A percentile compares a stretch with the other conserved stretches of the same genome.
phyloP scores from a whole-genome alignment of 2,113 vertebrate species.

The Rhodinocichla rosea region DNA sequence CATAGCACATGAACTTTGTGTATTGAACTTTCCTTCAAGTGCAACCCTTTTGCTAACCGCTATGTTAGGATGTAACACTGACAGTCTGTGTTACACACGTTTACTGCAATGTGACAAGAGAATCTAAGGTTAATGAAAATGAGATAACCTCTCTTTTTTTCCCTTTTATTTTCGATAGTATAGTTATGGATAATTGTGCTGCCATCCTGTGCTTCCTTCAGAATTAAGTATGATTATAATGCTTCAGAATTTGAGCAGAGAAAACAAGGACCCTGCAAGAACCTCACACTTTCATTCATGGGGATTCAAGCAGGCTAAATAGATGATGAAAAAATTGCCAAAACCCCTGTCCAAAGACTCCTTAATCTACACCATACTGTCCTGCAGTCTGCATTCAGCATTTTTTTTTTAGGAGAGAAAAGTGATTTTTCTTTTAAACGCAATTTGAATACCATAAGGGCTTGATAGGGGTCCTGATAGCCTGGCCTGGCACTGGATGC shows the following conservation, averaged over 20 bases:
- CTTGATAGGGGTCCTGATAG: neutral
- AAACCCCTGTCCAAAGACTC: neutral
- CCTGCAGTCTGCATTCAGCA: neutral
- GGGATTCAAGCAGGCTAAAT: neutral
- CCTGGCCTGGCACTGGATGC: no score
- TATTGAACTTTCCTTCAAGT: neutral
- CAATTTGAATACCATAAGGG: neutral
- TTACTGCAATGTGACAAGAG: neutral
- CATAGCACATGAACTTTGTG: neutral
- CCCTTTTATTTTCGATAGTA: neutral
- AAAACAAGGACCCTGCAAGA: neutral
- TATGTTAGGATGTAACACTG: neutral
- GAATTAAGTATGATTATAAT: neutral
- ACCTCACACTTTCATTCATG: neutral
- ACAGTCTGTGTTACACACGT: neutral
- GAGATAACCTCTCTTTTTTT: neutral
- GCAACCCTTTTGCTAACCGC: neutral
- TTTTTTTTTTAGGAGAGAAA: neutral
- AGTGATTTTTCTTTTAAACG: neutral
- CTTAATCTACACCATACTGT: neutral
- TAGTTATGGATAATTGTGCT: neutral
- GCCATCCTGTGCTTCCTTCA: neutral
- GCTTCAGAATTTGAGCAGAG: neutral
- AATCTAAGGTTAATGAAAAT: neutral
- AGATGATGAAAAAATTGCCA: neutral